Base-by-base conservation (phyloP, 1,140 invertebrate genomes). In the Rhagoletis zephyria region DNA sequence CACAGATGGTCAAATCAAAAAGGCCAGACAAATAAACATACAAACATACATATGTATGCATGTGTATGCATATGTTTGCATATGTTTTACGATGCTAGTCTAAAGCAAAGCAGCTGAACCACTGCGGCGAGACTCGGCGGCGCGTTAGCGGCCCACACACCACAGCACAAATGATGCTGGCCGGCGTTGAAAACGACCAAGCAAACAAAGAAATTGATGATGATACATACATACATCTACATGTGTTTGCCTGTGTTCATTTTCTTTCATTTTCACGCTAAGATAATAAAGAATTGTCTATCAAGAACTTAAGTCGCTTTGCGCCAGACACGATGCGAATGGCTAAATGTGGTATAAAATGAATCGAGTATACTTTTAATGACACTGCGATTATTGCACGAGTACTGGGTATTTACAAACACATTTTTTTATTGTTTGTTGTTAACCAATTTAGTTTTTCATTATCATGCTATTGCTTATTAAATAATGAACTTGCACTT, bases 131-230 rank as follows among this genome's bases (percentile, higher is more conserved):
- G 74, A 81, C 74, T 81, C 19, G 48, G 74, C 74, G 74, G 74
- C 74, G 74, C 74, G 74, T 19, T 48, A 30, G 74, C 48, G 42
- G 48, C 74, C 74, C 74, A 81, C 74, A 81, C 74, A 81, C 51
- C 74, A 81, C 51, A 42, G 48, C 74, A 81, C 9, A 56, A 81
- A 81, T 81, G 74, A 3, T 30, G 30, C 30, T 19, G 74, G 74
- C 74, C 74, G 45, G 48, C 74, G 7, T 45, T 59, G 74, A 1
- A 14, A 63, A 4, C n/a, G 61, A 14, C 12, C 9, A 14, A 4
- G 7, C 4, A 3, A 81, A 81, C 74, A 81, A 81, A 81, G 74
- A 56, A 81, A 81, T 56, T 81, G 19, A 56, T 56, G 56, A 56
- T 81, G 48, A 12, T 74, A 56, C 10, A 56, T 10, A 56, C 5